Evolutionary conservation across 2,888 invertebrate species (phyloP).

Genomic region (Apotomis turbidana): DNA sequence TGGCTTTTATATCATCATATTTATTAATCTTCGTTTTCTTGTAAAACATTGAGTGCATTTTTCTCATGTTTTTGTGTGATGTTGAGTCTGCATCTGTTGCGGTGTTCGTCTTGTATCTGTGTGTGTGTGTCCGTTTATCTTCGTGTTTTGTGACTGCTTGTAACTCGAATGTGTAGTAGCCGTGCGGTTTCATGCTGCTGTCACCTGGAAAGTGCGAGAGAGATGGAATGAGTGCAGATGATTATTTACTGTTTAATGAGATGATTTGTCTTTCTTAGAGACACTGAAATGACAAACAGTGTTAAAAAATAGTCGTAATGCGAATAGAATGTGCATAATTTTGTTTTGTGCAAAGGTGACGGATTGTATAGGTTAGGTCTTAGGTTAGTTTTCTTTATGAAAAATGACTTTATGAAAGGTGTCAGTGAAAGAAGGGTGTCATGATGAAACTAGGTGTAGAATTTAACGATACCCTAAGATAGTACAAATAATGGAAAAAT

Average conservation of each 20-base stretch:
- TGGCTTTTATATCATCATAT: slow-evolving; percentile 1
- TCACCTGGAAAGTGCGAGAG: slow-evolving; percentile 58
- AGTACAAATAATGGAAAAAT: too few relatives aligned
- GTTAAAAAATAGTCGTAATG: too few relatives aligned
- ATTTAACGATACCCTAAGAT: too few relatives aligned
- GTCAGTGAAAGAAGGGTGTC: too few relatives aligned
- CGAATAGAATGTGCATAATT: too few relatives aligned
- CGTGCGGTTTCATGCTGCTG: slow-evolving; percentile 48
- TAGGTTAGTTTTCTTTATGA: too few relatives aligned
- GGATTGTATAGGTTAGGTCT: too few relatives aligned
- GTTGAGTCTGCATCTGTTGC: slow-evolving; percentile 40
- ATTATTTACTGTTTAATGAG: not conserved
- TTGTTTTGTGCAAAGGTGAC: too few relatives aligned
- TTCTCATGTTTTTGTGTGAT: slow-evolving; percentile 36
- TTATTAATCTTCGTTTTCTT: not conserved
- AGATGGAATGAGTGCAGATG: slow-evolving; percentile 21
- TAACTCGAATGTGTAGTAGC: slow-evolving; percentile 57
- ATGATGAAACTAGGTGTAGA: too few relatives aligned
- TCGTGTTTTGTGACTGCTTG: slow-evolving; percentile 26
- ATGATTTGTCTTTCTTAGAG: too few relatives aligned
- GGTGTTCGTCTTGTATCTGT: slow-evolving; percentile 26
- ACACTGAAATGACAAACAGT: too few relatives aligned
- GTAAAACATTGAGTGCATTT: slow-evolving; percentile 3
- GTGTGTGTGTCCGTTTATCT: slow-evolving; percentile 32
- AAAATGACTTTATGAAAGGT: too few relatives aligned